phyloP scores from a whole-genome alignment of 2,113 vertebrate species.

The Poecile atricapillus region DNA sequence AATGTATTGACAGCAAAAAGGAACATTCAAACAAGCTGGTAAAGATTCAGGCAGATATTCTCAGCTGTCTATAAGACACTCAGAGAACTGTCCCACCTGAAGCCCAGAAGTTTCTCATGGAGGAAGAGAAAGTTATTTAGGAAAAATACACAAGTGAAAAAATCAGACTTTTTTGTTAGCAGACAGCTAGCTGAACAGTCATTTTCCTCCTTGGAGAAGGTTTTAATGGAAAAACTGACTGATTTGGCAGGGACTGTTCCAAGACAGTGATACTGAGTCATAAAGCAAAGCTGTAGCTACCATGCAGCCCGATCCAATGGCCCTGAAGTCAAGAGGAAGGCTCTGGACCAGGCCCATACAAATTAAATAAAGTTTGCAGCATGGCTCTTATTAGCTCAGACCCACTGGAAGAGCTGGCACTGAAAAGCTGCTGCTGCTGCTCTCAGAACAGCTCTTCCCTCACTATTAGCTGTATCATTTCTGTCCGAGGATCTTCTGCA shows the following conservation, averaged over 20 bases:
- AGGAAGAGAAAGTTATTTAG: neutral
- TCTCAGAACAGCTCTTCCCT: neutral
- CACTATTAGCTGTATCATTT: neutral
- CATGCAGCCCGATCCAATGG: neutral
- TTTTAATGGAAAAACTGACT: slow-evolving; percentile 46
- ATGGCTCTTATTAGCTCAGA: neutral
- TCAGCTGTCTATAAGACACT: neutral
- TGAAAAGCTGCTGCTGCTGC: slow-evolving; percentile 17
- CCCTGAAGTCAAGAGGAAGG: neutral
- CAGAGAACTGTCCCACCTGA: neutral
- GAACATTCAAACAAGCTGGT: neutral
- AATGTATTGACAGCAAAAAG: neutral
- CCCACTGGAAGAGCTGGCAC: neutral
- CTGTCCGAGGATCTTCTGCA: slow-evolving; percentile 20
- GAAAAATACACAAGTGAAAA: slow-evolving; percentile 2
- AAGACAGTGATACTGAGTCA: slow-evolving; percentile 53
- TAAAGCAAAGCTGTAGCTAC: slow-evolving; percentile 2
- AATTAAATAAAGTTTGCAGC: slow-evolving; percentile 27
- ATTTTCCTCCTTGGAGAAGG: neutral
- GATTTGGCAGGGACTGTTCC: neutral
- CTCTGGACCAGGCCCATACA: neutral
- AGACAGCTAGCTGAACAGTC: slow-evolving; percentile 1
- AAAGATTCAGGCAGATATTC: neutral
- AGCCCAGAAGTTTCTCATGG: neutral
- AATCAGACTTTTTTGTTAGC: neutral